Base-by-base conservation (phyloP, 2,888 invertebrate genomes). In the Cetonia aurata region DNA sequence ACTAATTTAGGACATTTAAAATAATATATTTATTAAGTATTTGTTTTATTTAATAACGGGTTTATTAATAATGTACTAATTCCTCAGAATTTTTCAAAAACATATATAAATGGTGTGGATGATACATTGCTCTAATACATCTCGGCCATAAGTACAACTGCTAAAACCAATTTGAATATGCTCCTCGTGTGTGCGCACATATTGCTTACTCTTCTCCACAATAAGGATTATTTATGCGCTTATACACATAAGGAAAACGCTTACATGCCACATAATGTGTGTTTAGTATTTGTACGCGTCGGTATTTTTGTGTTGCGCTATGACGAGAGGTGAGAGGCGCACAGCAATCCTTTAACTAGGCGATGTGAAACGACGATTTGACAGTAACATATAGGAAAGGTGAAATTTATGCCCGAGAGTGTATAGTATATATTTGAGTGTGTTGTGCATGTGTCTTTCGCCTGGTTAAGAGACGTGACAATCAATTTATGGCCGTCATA, bases 401-500 rank as follows among this genome's bases (percentile, higher is more conserved):
- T 68, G 59, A 68, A 68, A 62, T 62, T 62, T 62, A 62, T 62
- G 62, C 62, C n/a, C 48, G 50, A 15, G 62, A 33, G 50, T 50
- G 33, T 62, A n/a, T n/a, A 37, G 37, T 37, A 44, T 62, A 62
- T 50, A 37, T 50, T 62, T 37, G 62, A 50, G 62, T 62, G 25
- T 25, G 62, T 48, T 62, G 33, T 62, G 60, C 48, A 62, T 62
- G 62, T 62, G 50, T 62, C 62, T 62, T 62, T 62, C 48, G 62
- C 62, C 50, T 50, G 50, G 62, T 44, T 37, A 67, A 65, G 68
- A 65, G 68, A 59, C 60, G 68, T 71, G 70, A 72, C 71, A 73
- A 71, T 73, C 68, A 73, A 73, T 71, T 70, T 71, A 73, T 70
- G 70, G 50, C 65, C 66, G 56, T 70, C 69, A 73, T 71, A 73